Evolutionary conservation across 2,888 invertebrate genomes (phyloP), one percentile per base, ranked within the genome.

Genomic region (Drosophila neutralis): DNA sequence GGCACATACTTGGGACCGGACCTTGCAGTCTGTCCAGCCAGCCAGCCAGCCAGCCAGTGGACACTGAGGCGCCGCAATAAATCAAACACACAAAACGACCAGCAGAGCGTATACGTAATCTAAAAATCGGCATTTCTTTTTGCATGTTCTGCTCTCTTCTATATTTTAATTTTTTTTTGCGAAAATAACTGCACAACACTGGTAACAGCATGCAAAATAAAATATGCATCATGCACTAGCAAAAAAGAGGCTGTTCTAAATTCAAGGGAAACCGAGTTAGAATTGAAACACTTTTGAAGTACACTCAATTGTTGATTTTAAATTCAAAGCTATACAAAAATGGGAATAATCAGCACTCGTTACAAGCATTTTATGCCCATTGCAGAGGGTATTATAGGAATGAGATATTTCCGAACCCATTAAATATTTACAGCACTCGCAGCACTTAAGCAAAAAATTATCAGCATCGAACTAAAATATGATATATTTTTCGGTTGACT

Each of bases 1-100:
- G 85, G 75, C 86, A 73, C 76, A 82, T 69, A 71, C 87, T 70
- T 87, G 71, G 73, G 58, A n/a, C 74, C 63, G 76, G 64, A 64
- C 75, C 62, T 52, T 33, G 49, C 61, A 4, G 49, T 35, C 54
- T 65, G 11, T 27, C 45, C 35, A 57, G 53, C 31, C 52, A 33
- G 29, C 7, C 15, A 49, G n/a, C 49, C 51, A 45, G 18, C 48
- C 15, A 31, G 18, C 36, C n/a, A 49, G 48, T 76, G 85, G 90
- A 82, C 85, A 82, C 58, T 57, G 80, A 69, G 85, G 83, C 85
- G 85, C 85, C 85, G 38, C 67, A 69, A 88, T 85, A 90, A 90
- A 85, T 85, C 90, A 68, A 69, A 68, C 21, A 69, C 48, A 69
- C 48, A 76, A 64, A 69, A 48, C 27, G 65, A 40, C 61, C 82